Base-by-base conservation (phyloP, 2,113 vertebrate species). In the Phoxinus phoxinus region DNA sequence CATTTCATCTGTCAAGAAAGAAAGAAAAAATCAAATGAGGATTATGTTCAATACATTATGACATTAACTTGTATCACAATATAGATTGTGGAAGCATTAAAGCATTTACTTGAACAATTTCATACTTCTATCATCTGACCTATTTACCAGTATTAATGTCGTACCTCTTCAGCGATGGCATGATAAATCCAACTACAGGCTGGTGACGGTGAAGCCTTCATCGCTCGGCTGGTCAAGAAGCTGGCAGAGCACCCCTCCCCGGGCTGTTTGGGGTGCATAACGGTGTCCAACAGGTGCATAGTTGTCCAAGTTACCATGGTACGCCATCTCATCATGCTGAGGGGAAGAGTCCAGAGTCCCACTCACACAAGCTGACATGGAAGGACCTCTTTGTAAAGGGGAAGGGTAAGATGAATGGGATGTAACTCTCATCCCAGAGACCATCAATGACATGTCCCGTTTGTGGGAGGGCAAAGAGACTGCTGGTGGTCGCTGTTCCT, bases 151-250 rank as follows among this genome's bases (percentile, higher is more conserved):
- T 35, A 83, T 25, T 63, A 44, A 53, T 71, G 8, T 87, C 92
- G 86, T 58, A 95, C 94, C 97, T 97, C 94, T 93, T 93, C 93
- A 92, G 71, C 21, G 23, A 84, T 76, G 67, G 41, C 86, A 75
- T 80, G 83, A 94, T 91, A 82, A 79, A 71, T 79, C 78, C 88
- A 94, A 94, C 97, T 99, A 99, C 96, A 99, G 97, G 96, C 97
- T 98, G 94, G 98, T 99, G 94, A 99, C 98, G 73, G 97, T 99
- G 94, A 99, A 99, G 94, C 96, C 96, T 94, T 99, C 98, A 90
- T 99, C 98, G 3, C 95, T 95, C 89, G 97, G 96, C 79, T 97
- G 97, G 90, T 99, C 98, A 91, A 97, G 95, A 93, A 99, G 96
- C 89, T 98, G 97, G 93, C 97, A 97, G 94, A 99, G 94, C 91